A percentile compares a stretch with the other conserved stretches of the same genome.
phyloP scores from a whole-genome alignment of 2,888 invertebrate genomes.

The Platynereis dumerilii region DNA sequence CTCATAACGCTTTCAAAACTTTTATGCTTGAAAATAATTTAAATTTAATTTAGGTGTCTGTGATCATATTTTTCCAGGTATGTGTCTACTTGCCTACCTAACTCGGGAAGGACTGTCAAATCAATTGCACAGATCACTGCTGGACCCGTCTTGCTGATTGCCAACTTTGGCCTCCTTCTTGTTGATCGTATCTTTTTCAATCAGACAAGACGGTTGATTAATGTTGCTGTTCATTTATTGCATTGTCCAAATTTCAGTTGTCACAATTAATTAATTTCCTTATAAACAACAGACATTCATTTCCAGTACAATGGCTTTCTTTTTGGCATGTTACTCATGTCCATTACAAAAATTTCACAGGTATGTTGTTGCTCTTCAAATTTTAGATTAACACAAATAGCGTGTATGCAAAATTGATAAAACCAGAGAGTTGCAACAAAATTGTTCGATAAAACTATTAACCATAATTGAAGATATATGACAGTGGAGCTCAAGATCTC shows the following conservation, averaged over 20 bases:
- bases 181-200: slow-evolving; percentile 75
- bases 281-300: slow-evolving; percentile 74
- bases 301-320: slow-evolving; percentile 99
- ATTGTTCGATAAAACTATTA: too few relatives aligned
- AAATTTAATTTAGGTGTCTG: too few relatives aligned
- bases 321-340: slow-evolving; percentile 71
- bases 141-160: slow-evolving; percentile 71
- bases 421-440: too few relatives aligned
- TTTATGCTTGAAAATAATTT: too few relatives aligned
- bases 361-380: slow-evolving; percentile 39
- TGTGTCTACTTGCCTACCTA: slow-evolving; percentile 21
- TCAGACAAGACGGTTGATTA: neutral
- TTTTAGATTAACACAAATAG: too few relatives aligned
- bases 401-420: too few relatives aligned
- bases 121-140: slow-evolving; percentile 1
- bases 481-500: too few relatives aligned
- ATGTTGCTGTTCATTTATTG: too few relatives aligned
- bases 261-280: slow-evolving; percentile 3
- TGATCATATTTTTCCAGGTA: too few relatives aligned
- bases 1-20: too few relatives aligned
- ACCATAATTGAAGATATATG: too few relatives aligned
- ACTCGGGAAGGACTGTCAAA: neutral
- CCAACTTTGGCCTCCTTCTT: slow-evolving; percentile 86
- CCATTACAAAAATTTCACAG: slow-evolving; percentile 56
- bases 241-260: neutral